Percentiles rank a stretch among this genome's conserved stretches.
These are phyloP conservation scores for Eonycteris spelaea DNA, from an alignment of 2,113 vertebrate species.

Conservation along the genomic window DNA sequence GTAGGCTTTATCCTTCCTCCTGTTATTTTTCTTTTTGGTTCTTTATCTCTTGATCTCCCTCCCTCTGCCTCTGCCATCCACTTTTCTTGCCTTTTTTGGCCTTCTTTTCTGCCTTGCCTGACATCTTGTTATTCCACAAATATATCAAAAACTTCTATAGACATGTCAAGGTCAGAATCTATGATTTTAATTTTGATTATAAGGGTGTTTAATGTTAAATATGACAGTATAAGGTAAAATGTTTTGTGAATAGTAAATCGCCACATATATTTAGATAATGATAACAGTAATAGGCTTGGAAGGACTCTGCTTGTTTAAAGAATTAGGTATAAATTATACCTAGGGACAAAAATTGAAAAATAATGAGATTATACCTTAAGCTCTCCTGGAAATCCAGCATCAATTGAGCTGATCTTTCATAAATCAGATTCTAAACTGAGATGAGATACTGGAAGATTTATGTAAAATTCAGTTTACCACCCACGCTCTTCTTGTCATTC, in stretches of 20 bases:
- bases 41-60: neutral
- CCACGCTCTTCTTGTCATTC: neutral
- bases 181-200: neutral
- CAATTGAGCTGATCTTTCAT: neutral
- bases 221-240: neutral
- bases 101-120: neutral
- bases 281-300: neutral
- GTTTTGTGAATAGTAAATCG: neutral
- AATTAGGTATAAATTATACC: neutral
- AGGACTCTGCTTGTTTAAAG: neutral
- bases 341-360: neutral
- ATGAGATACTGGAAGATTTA: neutral
- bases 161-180: neutral
- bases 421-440: slow-evolving; percentile 31
- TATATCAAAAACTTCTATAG: neutral
- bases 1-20: neutral
- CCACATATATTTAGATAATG: neutral
- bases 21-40: neutral
- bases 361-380: neutral
- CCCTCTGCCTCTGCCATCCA: neutral
- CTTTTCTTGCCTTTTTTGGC: neutral
- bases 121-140: neutral
- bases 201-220: neutral
- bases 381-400: neutral
- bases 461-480: neutral